These are phyloP conservation scores for Cephus sareptanus DNA, from an alignment of 2,888 invertebrate species.

Conservation along the genomic window DNA sequence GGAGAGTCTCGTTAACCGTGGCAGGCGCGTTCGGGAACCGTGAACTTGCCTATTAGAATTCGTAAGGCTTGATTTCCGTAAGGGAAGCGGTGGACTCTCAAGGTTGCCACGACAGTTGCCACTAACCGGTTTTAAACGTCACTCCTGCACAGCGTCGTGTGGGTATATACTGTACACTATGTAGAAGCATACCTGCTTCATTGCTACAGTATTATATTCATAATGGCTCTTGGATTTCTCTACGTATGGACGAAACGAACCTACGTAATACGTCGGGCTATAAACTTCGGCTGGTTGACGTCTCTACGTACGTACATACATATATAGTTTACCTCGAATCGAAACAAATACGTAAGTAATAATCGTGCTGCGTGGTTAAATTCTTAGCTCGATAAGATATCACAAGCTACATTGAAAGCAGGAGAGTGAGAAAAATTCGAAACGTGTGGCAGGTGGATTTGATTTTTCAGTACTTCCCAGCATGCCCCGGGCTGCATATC, in stretches of 20 bases:
- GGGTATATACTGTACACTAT: background rate
- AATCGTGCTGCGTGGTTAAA: background rate
- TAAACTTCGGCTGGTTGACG: background rate
- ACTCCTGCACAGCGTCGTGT: background rate
- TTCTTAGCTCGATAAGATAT: background rate
- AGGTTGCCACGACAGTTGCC: background rate
- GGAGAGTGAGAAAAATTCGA: background rate
- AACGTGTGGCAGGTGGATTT: background rate
- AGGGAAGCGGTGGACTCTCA: background rate
- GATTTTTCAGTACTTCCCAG: background rate
- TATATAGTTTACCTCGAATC: background rate
- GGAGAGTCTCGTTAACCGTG: background rate
- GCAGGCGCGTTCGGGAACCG: constrained; percentile 10
- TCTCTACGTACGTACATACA: background rate
- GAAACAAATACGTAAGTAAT: background rate
- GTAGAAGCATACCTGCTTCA: background rate
- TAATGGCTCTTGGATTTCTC: background rate
- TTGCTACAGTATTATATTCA: background rate
- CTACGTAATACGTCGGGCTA: background rate
- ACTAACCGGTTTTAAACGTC: constrained; percentile 3
- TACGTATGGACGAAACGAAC: background rate
- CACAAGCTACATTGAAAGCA: background rate
- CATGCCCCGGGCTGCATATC: background rate
- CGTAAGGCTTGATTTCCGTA: constrained; percentile 23
- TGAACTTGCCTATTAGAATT: constrained; percentile 44